Evolutionary conservation across 2,888 invertebrate species (phyloP).

Genomic region (Epirrhoe tristata): DNA sequence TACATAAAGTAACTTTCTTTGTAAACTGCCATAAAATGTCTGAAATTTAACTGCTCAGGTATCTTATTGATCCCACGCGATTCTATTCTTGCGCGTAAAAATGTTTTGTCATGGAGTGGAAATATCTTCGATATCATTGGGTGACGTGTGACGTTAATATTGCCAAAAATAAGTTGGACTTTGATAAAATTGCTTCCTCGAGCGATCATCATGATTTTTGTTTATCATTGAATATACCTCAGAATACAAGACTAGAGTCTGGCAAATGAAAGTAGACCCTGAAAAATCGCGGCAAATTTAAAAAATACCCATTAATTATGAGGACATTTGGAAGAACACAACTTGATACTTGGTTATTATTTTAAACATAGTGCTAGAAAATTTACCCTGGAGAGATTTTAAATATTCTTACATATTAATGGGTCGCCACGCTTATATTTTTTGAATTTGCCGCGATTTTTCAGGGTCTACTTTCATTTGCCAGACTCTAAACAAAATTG

Average conservation of each 20-base stretch:
- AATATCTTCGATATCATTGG: slow-evolving; percentile 39
- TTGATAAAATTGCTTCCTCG: slow-evolving; percentile 15
- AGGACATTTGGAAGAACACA: too few relatives aligned
- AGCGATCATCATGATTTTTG: neutral
- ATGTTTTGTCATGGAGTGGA: slow-evolving; percentile 40
- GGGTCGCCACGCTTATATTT: too few relatives aligned
- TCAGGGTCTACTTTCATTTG: too few relatives aligned
- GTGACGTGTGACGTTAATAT: slow-evolving; percentile 14
- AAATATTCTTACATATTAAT: too few relatives aligned
- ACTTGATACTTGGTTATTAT: too few relatives aligned
- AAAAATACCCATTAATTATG: too few relatives aligned
- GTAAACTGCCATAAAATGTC: slow-evolving; percentile 22
- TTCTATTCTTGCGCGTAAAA: slow-evolving; percentile 37
- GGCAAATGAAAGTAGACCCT: too few relatives aligned
- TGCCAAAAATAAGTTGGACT: slow-evolving; percentile 24
- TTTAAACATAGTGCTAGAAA: too few relatives aligned
- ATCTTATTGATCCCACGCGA: slow-evolving; percentile 36
- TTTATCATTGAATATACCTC: neutral
- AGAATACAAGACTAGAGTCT: too few relatives aligned
- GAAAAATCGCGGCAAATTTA: too few relatives aligned
- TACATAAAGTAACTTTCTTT: neutral
- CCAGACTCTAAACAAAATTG: neutral
- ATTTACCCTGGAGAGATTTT: too few relatives aligned
- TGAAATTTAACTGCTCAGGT: slow-evolving; percentile 26
- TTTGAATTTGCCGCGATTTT: too few relatives aligned